These are phyloP conservation scores for Champsocephalus gunnari DNA, from an alignment of 2,797 vertebrate species.

Conservation along the genomic window DNA sequence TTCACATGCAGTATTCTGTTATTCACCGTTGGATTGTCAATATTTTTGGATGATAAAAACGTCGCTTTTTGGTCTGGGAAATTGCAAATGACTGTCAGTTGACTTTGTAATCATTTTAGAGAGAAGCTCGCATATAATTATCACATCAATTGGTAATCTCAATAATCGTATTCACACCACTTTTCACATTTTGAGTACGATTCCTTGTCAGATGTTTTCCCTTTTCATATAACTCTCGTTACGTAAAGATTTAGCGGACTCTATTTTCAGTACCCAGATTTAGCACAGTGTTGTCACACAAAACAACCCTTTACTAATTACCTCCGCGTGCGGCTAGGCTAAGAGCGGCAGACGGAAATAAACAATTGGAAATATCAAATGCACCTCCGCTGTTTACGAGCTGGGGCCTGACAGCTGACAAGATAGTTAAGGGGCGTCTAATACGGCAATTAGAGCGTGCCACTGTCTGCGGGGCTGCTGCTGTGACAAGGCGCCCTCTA, in stretches of 20 bases:
- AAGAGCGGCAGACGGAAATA: conserved; percentile 65
- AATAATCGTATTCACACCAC: background rate
- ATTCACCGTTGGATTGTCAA: background rate
- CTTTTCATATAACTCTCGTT: conserved; percentile 21
- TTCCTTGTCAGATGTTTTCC: background rate
- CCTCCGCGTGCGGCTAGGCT: conserved; percentile 39
- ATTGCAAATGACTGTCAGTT: background rate
- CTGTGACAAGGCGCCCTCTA: conserved; percentile 89
- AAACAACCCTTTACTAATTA: conserved; percentile 68
- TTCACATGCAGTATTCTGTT: conserved; percentile 6
- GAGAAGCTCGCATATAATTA: background rate
- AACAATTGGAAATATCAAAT: conserved; percentile 83
- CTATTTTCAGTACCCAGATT: conserved; percentile 43
- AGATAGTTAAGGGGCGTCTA: conserved; percentile 87
- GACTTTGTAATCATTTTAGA: background rate
- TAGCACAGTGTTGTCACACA: conserved; percentile 62
- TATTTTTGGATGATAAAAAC: background rate
- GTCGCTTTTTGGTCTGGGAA: background rate
- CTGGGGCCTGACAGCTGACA: conserved; percentile 80
- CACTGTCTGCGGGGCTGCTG: conserved; percentile 87
- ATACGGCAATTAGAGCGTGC: conserved; percentile 88
- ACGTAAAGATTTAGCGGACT: background rate
- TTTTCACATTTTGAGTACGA: background rate
- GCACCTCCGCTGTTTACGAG: conserved; percentile 79
- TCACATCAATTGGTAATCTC: background rate